Conservation (phyloP, 2,113 vertebrate genomes). For the Rhinoderma darwinii region DNA sequence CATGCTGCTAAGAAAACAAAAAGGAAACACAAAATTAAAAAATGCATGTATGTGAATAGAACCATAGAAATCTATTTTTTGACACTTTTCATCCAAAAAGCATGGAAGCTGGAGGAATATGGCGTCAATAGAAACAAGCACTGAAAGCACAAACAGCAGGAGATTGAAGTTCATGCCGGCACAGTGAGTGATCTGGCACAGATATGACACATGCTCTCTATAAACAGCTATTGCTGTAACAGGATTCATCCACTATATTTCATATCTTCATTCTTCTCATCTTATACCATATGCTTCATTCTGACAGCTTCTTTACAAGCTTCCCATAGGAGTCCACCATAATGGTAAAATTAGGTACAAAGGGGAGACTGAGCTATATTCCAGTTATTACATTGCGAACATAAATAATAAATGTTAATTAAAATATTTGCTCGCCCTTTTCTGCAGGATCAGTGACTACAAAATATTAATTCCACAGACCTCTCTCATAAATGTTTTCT, state of each 20-base stretch:
- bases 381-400: neutral
- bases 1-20: neutral
- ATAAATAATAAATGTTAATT: no score
- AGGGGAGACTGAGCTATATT: neutral
- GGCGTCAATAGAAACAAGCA: slow-evolving; percentile 5
- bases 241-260: neutral
- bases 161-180: neutral
- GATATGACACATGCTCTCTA: slow-evolving; percentile 27
- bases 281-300: slow-evolving; percentile 9
- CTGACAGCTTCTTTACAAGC: neutral
- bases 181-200: slow-evolving; percentile 27
- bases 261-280: neutral
- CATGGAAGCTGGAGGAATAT: slow-evolving; percentile 8
- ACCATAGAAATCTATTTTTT: neutral
- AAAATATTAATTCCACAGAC: neutral
- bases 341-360: neutral
- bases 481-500: neutral
- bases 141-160: slow-evolving; percentile 32
- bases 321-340: neutral
- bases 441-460: neutral
- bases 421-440: neutral
- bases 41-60: neutral
- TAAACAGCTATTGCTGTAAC: slow-evolving; percentile 20
- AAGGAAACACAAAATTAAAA: neutral
- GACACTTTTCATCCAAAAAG: slow-evolving; percentile 7